Percentiles rank a stretch among this genome's conserved stretches.
phyloP scores from a whole-genome alignment of 2,113 vertebrate species.

The Pristiophorus japonicus region DNA sequence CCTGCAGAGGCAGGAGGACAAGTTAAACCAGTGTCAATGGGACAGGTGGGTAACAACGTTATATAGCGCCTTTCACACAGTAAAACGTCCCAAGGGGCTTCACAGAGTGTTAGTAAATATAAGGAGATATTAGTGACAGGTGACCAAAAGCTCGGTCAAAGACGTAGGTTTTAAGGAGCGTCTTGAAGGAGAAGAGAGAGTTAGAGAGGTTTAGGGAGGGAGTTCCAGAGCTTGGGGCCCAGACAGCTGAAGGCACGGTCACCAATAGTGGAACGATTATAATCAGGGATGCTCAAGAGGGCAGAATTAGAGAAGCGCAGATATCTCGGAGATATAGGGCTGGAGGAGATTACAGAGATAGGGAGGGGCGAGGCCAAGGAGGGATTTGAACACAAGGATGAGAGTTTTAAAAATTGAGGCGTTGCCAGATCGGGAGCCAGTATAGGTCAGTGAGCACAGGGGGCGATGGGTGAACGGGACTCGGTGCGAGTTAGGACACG shows the following conservation, averaged over 20 bases:
- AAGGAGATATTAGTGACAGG: not conserved
- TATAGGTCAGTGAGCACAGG: too few species aligned
- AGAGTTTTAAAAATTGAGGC: not conserved
- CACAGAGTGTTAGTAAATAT: not conserved
- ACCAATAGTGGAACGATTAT: not conserved
- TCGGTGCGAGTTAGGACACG: too few species aligned
- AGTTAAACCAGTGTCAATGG: not conserved
- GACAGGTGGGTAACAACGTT: not conserved
- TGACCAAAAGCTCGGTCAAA: not conserved
- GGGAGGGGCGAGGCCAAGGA: not conserved
- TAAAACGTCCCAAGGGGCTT: not conserved
- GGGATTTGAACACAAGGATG: not conserved
- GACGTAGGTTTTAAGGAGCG: not conserved
- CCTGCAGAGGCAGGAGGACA: not conserved
- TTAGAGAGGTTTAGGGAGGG: not conserved
- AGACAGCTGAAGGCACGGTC: not conserved
- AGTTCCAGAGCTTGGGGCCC: not conserved
- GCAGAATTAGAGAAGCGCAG: not conserved
- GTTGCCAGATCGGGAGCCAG: too few species aligned
- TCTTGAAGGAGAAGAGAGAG: not conserved
- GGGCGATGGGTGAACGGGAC: too few species aligned
- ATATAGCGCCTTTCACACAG: not conserved
- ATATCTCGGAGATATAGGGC: not conserved
- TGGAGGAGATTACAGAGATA: not conserved
- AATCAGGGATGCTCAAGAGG: not conserved